These are phyloP conservation scores for Dolichopus griseipennis DNA, from an alignment of 2,888 invertebrate genomes.

Conservation along the genomic window DNA sequence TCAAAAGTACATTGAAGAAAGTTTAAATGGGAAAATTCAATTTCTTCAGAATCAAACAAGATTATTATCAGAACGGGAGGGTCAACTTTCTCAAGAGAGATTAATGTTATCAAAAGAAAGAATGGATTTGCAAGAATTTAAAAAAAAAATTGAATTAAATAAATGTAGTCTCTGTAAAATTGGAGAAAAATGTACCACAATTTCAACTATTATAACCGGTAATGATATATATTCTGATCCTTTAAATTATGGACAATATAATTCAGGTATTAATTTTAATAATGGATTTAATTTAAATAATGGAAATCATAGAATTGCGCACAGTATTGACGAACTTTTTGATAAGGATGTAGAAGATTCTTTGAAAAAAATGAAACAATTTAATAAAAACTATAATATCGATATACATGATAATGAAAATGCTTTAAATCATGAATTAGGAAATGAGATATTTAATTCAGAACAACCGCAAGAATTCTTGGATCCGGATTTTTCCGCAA, in stretches of 20 bases:
- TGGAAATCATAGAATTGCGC: slow-evolving; percentile 16
- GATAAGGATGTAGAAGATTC: slow-evolving; percentile 38
- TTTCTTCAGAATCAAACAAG: slow-evolving; percentile 32
- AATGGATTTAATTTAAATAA: slow-evolving; percentile 12
- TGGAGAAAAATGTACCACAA: slow-evolving; percentile 32
- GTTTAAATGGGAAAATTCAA: slow-evolving; percentile 34
- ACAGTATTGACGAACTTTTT: slow-evolving; percentile 35
- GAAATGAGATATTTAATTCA: not conserved
- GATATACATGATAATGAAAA: not conserved
- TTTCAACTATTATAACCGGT: slow-evolving; percentile 26
- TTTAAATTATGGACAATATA: slow-evolving; percentile 10
- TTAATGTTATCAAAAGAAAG: slow-evolving; percentile 37
- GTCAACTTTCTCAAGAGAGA: slow-evolving; percentile 37
- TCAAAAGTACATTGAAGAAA: slow-evolving; percentile 32
- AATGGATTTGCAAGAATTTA: slow-evolving; percentile 33
- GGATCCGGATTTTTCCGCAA: not conserved
- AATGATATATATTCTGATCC: slow-evolving; percentile 12
- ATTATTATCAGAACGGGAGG: slow-evolving; percentile 38
- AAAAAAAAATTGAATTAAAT: slow-evolving; percentile 31
- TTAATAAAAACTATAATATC: not conserved
- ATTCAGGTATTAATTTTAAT: slow-evolving; percentile 17
- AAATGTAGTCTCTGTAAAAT: slow-evolving; percentile 40
- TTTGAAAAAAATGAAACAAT: slow-evolving; percentile 29
- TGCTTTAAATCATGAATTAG: not conserved
- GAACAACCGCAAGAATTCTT: not conserved